Percentiles rank a stretch among this genome's conserved stretches.
Conservation (phyloP, 2,888 invertebrate genomes). For the Gymnocheta viridis region DNA sequence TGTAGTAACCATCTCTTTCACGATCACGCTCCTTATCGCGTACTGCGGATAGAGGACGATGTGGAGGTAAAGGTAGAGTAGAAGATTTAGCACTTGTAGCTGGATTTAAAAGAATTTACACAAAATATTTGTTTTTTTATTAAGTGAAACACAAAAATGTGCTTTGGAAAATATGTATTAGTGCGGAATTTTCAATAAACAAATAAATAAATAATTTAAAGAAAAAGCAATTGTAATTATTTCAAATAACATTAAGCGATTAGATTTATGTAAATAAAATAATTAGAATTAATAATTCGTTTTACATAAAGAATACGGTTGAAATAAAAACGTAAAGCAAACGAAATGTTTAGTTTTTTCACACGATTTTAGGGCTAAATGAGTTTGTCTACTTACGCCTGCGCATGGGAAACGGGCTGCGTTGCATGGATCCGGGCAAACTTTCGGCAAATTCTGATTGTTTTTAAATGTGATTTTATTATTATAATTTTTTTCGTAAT, state of each 20-base stretch:
- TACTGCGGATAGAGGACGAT: conserved; percentile 84
- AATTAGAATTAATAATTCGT: conserved; percentile 10
- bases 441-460: conserved; percentile 92
- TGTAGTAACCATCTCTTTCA: conserved; percentile 92
- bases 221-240: background rate
- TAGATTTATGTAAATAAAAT: background rate
- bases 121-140: conserved; percentile 11
- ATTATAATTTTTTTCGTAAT: conserved; percentile 65
- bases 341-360: conserved; percentile 32
- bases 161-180: conserved; percentile 32
- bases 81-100: conserved; percentile 91
- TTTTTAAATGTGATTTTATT: conserved; percentile 63
- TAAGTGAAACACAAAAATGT: conserved; percentile 48
- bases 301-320: background rate
- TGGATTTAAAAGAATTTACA: conserved; percentile 81
- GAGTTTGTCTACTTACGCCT: conserved; percentile 87
- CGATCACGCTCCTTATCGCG: conserved; percentile 84
- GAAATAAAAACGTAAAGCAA: conserved; percentile 35
- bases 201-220: conserved; percentile 8
- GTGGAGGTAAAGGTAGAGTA: conserved; percentile 90
- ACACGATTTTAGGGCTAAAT: conserved; percentile 48
- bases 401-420: conserved; percentile 92
- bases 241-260: conserved; percentile 24
- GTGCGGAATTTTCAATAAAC: conserved; percentile 28
- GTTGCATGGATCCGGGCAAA: conserved; percentile 91